Evolutionary conservation across 1,140 invertebrate species (phyloP).

Genomic region (Telenomus remus): DNA sequence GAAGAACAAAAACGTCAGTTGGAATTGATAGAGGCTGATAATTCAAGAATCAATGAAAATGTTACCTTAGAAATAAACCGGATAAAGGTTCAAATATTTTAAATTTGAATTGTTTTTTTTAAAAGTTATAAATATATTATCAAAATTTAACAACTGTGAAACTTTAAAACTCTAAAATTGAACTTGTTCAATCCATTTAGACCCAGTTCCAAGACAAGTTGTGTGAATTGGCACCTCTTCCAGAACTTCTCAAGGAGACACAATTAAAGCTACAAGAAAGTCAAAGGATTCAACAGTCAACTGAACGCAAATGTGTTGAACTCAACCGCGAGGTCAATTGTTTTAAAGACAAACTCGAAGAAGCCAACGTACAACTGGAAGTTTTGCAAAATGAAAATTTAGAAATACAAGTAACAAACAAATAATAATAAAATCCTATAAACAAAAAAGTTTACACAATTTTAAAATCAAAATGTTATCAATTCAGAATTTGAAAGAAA

Average conservation of each 20-base stretch:
- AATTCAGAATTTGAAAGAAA: not conserved
- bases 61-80: conserved; percentile 84
- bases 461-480: not conserved
- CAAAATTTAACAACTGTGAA: not conserved
- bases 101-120: not conserved
- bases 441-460: not conserved
- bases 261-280: conserved; percentile 83
- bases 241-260: conserved; percentile 83
- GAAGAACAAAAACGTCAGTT: conserved; percentile 84
- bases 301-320: conserved; percentile 80
- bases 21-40: conserved; percentile 85
- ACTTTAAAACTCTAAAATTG: not conserved
- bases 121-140: too few species aligned
- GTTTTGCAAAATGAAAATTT: conserved; percentile 63
- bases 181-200: conserved; percentile 41
- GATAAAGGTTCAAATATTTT: conserved; percentile 77
- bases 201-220: conserved; percentile 84
- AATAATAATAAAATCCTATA: not conserved
- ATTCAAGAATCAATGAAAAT: conserved; percentile 84
- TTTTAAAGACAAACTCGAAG: conserved; percentile 76
- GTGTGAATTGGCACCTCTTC: conserved; percentile 82
- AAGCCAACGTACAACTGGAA: conserved; percentile 61
- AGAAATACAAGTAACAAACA: conserved; percentile 49
- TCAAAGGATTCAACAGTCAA: conserved; percentile 79
- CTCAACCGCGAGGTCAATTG: conserved; percentile 77